Percentiles rank a stretch among this genome's conserved stretches.
These are phyloP conservation scores for Hirtodrosophila confusa DNA, from an alignment of 2,888 invertebrate genomes.

Conservation along the genomic window DNA sequence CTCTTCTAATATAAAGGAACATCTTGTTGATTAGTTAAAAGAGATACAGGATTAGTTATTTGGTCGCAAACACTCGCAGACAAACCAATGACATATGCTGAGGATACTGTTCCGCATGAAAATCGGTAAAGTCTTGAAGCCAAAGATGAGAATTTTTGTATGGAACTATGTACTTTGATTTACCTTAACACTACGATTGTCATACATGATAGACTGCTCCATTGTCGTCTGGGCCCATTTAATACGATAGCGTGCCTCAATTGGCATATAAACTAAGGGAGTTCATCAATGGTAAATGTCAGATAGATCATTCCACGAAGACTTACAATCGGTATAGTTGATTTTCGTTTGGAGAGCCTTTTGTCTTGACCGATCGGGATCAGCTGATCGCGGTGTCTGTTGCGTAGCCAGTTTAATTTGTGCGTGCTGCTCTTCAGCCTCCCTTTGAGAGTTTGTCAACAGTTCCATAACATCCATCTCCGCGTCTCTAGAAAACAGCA, in stretches of 20 bases:
- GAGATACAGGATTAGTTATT: too few relatives aligned
- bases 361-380: slow-evolving; percentile 1
- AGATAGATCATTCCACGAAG: background rate
- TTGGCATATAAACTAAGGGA: slow-evolving; percentile 36
- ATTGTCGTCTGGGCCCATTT: slow-evolving; percentile 30
- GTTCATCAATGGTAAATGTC: too few relatives aligned
- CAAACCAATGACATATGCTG: too few relatives aligned
- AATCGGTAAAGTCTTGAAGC: too few relatives aligned
- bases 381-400: slow-evolving; percentile 4
- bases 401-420: background rate
- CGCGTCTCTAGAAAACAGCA: slow-evolving; percentile 12
- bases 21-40: too few relatives aligned
- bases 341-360: slow-evolving; percentile 1
- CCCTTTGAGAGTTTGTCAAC: slow-evolving; percentile 5
- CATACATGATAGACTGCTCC: slow-evolving; percentile 29
- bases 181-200: slow-evolving; percentile 22
- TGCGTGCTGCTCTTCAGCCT: slow-evolving; percentile 3
- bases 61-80: too few relatives aligned
- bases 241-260: slow-evolving; percentile 53
- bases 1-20: too few relatives aligned
- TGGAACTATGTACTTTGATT: background rate
- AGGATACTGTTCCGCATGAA: too few relatives aligned
- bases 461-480: slow-evolving; percentile 11
- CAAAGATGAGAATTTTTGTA: too few relatives aligned
- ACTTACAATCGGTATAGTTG: slow-evolving; percentile 40